Evolutionary conservation across 2,888 invertebrate genomes (phyloP).

Genomic region (Limnephilus marmoratus): DNA sequence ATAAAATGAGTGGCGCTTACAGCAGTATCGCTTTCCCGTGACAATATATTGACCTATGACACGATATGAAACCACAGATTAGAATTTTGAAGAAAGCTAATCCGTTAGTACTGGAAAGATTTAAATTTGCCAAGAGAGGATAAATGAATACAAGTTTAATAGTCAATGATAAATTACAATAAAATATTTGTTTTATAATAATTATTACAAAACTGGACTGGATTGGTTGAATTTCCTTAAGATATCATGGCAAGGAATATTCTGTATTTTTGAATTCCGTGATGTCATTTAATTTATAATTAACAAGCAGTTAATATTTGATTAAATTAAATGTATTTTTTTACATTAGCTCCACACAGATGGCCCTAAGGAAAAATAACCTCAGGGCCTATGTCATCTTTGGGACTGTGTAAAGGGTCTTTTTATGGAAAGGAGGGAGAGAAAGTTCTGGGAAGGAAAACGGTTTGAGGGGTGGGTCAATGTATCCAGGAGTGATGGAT

Average conservation of each 20-base stretch:
- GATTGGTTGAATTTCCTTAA: neutral
- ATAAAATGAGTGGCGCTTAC: neutral
- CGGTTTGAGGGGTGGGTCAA: too few relatives aligned
- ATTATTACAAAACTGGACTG: neutral
- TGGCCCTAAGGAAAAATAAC: too few relatives aligned
- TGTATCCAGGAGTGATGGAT: too few relatives aligned
- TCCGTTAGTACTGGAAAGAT: neutral
- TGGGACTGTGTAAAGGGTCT: too few relatives aligned
- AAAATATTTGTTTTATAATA: too few relatives aligned
- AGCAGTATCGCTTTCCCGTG: neutral
- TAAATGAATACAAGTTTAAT: neutral
- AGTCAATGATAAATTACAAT: too few relatives aligned
- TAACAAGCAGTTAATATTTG: neutral
- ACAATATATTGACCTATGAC: too few relatives aligned
- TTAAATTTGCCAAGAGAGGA: neutral
- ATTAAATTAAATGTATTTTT: neutral
- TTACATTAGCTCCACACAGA: too few relatives aligned
- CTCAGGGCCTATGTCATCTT: too few relatives aligned
- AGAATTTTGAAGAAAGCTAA: neutral
- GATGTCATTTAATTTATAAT: neutral
- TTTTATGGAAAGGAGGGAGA: too few relatives aligned
- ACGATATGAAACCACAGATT: neutral
- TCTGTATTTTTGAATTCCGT: neutral
- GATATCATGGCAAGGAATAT: neutral
- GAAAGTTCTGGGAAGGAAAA: too few relatives aligned